Conservation (phyloP, 2,888 invertebrate species). For the Polydrusus pterygomalis region DNA sequence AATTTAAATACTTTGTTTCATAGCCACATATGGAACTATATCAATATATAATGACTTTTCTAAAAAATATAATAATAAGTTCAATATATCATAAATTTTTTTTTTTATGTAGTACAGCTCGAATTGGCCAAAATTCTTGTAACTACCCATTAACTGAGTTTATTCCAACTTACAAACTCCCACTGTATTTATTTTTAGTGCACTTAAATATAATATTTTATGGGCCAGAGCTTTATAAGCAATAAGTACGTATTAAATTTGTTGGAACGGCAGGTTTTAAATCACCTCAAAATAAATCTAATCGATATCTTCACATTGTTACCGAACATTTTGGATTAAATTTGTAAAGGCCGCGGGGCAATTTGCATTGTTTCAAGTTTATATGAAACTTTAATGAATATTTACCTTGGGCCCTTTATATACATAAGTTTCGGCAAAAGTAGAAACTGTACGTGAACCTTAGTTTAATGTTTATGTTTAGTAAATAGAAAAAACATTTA, state of each 20-base stretch:
- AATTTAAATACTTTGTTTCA: too few species aligned
- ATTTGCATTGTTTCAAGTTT: background rate
- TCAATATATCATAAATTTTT: too few species aligned
- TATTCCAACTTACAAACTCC: too few species aligned
- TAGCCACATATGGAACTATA: too few species aligned
- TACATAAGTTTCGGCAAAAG: background rate
- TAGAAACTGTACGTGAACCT: background rate
- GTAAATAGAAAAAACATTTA: background rate
- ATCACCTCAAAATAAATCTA: conserved; percentile 11
- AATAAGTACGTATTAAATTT: background rate
- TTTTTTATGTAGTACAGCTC: too few species aligned
- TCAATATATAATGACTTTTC: too few species aligned
- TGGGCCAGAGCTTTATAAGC: background rate
- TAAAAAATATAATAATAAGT: too few species aligned
- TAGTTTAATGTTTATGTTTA: background rate
- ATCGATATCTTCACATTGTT: background rate
- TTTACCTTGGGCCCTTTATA: background rate
- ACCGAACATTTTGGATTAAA: conserved; percentile 1
- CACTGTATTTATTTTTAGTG: too few species aligned
- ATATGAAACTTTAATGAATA: conserved; percentile 5
- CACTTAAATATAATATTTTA: too few species aligned
- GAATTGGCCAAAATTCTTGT: too few species aligned
- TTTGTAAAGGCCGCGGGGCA: background rate
- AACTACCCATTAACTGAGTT: too few species aligned
- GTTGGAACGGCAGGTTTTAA: background rate